Evolutionary conservation across 2,888 invertebrate species (phyloP).

Genomic region (Helobdella robusta): DNA sequence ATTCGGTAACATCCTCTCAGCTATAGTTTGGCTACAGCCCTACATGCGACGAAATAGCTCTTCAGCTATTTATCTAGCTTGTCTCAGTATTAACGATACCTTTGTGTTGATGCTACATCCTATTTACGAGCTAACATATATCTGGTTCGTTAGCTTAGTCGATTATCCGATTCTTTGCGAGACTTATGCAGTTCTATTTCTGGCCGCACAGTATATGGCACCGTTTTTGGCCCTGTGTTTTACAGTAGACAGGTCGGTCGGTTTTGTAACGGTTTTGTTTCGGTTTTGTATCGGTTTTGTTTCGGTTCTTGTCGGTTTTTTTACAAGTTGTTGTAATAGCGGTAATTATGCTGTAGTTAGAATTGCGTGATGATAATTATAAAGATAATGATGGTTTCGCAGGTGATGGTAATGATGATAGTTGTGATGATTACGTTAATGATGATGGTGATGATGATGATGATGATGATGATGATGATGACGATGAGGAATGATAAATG

Average conservation of each 20-base stretch:
- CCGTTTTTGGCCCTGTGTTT: conserved; percentile 47
- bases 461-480: neutral
- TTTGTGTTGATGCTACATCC: conserved; percentile 42
- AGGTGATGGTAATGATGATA: too few species aligned
- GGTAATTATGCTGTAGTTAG: too few species aligned
- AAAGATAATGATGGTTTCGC: too few species aligned
- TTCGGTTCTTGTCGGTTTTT: too few species aligned
- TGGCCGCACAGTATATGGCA: conserved; percentile 44
- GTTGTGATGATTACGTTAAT: neutral
- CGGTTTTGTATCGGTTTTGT: too few species aligned
- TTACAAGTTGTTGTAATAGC: too few species aligned
- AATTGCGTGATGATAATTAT: too few species aligned
- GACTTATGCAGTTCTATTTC: conserved; percentile 41
- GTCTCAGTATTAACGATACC: conserved; percentile 43
- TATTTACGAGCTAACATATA: conserved; percentile 42
- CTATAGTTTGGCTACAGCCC: conserved; percentile 44
- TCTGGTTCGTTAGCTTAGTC: conserved; percentile 43
- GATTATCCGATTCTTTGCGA: conserved; percentile 42
- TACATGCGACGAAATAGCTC: conserved; percentile 45
- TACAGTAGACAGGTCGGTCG: conserved; percentile 47
- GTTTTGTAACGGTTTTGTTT: too few species aligned
- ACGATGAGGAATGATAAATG: neutral
- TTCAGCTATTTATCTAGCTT: conserved; percentile 47
- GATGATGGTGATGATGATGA: neutral
- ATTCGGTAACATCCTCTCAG: conserved; percentile 44